Conservation (phyloP, 2,888 invertebrate genomes). For the Macrosoma leucophasiata region DNA sequence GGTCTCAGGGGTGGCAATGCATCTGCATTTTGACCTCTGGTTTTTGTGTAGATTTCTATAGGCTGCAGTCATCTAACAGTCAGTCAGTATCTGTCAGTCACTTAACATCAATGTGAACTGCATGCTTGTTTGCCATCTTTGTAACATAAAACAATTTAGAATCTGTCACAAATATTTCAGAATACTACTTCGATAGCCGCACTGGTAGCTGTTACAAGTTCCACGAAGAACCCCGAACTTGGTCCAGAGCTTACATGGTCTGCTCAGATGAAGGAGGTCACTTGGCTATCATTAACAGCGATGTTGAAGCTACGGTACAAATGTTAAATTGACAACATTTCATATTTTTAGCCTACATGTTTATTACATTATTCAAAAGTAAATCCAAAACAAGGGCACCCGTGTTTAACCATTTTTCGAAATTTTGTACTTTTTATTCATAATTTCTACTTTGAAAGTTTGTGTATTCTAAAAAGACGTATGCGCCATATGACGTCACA, state of each 20-base stretch:
- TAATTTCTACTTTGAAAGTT: too few species aligned
- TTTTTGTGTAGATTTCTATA: too few species aligned
- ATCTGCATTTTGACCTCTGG: too few species aligned
- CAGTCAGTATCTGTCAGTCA: too few species aligned
- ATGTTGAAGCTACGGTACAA: constrained; percentile 9
- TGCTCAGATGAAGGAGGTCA: constrained; percentile 29
- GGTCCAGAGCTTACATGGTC: constrained; percentile 29
- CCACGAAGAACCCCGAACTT: constrained; percentile 26
- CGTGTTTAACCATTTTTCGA: too few species aligned
- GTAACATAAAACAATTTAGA: not conserved
- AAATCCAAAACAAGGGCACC: too few species aligned
- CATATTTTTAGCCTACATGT: constrained; percentile 30
- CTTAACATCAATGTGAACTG: not conserved
- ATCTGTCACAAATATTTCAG: constrained; percentile 10
- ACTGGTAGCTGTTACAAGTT: constrained; percentile 31
- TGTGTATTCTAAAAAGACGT: too few species aligned
- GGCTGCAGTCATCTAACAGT: too few species aligned
- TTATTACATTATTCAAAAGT: constrained; percentile 28
- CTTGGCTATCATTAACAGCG: constrained; percentile 28
- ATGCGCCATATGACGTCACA: too few species aligned
- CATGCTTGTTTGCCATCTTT: not conserved
- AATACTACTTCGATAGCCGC: constrained; percentile 17
- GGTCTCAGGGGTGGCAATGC: too few species aligned
- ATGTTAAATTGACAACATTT: too few species aligned
- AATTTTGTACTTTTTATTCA: too few species aligned